A percentile compares a stretch with the other conserved stretches of the same genome.
These are phyloP conservation scores for Antedon mediterranea DNA, from an alignment of 53 echinoderm and acorn worm species.

Conservation along the genomic window DNA sequence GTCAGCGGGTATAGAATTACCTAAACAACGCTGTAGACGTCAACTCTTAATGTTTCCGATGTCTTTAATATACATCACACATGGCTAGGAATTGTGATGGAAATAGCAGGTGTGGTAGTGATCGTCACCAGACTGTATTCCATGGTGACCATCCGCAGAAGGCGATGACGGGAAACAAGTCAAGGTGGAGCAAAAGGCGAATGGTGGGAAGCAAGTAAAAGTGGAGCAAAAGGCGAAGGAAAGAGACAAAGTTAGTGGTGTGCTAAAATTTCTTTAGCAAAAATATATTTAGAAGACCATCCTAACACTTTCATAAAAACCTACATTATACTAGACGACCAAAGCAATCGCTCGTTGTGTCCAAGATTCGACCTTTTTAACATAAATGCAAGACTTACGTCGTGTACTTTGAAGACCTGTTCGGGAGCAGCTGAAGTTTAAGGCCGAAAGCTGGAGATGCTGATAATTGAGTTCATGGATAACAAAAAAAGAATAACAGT, in stretches of 20 bases:
- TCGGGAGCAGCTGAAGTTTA: neutral
- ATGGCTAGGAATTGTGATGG: neutral
- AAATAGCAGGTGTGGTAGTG: too few species aligned
- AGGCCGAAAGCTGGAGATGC: neutral
- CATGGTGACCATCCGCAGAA: too few species aligned
- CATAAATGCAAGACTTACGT: neutral
- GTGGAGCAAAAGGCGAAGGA: too few species aligned
- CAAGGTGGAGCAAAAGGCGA: too few species aligned
- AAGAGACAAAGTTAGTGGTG: too few species aligned
- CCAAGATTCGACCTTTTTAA: neutral
- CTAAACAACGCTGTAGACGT: too few species aligned
- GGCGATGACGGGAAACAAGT: too few species aligned
- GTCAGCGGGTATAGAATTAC: too few species aligned
- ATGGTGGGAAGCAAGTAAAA: too few species aligned
- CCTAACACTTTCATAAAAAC: too few species aligned
- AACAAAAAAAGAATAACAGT: neutral
- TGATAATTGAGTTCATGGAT: neutral
- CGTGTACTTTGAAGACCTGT: neutral
- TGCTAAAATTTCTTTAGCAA: neutral
- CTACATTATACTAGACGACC: constrained; percentile 1
- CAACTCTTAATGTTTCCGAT: neutral
- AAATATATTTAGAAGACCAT: neutral
- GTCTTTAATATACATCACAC: neutral
- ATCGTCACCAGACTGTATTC: too few species aligned
- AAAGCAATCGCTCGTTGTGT: neutral